A percentile compares a stretch with the other conserved stretches of the same genome.
Conservation (phyloP, 2,113 vertebrate species). For the Noctilio leporinus region DNA sequence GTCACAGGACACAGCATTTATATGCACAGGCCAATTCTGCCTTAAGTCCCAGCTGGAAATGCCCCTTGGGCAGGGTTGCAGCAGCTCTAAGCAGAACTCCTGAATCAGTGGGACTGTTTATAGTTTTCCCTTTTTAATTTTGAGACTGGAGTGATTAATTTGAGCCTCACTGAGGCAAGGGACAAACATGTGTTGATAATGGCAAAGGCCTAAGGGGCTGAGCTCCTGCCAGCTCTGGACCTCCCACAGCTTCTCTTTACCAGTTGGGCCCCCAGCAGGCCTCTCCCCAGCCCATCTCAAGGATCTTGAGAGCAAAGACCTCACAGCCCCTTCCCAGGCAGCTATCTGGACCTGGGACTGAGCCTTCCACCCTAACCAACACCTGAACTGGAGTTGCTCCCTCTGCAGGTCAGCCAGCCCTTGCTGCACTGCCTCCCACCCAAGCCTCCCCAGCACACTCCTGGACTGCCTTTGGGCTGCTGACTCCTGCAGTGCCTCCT, state of each 20-base stretch:
- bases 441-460: neutral
- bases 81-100: neutral
- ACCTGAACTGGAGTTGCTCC: neutral
- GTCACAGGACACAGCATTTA: neutral
- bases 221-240: neutral
- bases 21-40: neutral
- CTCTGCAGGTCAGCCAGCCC: fast-evolving
- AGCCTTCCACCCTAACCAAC: neutral
- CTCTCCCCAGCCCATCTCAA: neutral
- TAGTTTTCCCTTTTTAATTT: slow-evolving; percentile 5
- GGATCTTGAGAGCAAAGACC: neutral
- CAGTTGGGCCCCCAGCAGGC: fast-evolving
- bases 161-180: neutral
- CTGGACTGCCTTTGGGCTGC: neutral
- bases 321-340: neutral
- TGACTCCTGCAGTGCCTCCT: neutral
- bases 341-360: neutral
- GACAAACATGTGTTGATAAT: neutral
- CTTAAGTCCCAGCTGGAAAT: neutral
- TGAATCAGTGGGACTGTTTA: neutral
- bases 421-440: neutral
- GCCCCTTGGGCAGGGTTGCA: neutral
- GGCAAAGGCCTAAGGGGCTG: neutral
- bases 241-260: neutral
- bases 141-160: slow-evolving; percentile 34